Conservation (phyloP, 2,113 vertebrate genomes). For the Chelonoidis abingdonii region DNA sequence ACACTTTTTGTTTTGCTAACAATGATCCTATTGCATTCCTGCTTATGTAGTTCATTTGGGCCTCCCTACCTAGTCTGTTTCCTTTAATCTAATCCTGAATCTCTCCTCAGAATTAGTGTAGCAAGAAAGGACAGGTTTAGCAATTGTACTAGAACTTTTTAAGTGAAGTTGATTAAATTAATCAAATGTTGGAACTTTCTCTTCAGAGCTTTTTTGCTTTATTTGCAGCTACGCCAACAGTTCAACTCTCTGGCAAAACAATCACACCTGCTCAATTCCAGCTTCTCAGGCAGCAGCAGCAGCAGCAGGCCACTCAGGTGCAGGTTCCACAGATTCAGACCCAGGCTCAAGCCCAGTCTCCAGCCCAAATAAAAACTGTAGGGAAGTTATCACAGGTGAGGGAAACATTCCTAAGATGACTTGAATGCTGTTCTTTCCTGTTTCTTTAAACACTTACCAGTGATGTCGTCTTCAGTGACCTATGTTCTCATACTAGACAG, state of each 20-base stretch:
- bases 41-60: not conserved
- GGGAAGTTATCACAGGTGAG: constrained; percentile 85
- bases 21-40: not conserved
- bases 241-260: constrained; percentile 86
- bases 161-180: not conserved
- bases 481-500: not conserved
- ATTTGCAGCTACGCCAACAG: constrained; percentile 78
- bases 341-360: constrained; percentile 77
- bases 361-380: constrained; percentile 88
- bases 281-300: constrained; percentile 89
- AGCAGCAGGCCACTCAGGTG: constrained; percentile 79
- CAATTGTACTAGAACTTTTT: not conserved
- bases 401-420: fast-evolving
- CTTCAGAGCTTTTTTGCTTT: not conserved
- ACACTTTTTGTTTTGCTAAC: not conserved
- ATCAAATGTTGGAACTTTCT: not conserved
- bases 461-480: not conserved
- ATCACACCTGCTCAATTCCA: constrained; percentile 90
- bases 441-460: not conserved
- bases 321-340: constrained; percentile 81
- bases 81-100: not conserved
- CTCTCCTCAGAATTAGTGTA: not conserved
- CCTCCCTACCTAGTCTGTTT: not conserved
- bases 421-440: fast-evolving
- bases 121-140: not conserved